phyloP scores from a whole-genome alignment of 2,113 vertebrate species.

The Charadrius vociferus region DNA sequence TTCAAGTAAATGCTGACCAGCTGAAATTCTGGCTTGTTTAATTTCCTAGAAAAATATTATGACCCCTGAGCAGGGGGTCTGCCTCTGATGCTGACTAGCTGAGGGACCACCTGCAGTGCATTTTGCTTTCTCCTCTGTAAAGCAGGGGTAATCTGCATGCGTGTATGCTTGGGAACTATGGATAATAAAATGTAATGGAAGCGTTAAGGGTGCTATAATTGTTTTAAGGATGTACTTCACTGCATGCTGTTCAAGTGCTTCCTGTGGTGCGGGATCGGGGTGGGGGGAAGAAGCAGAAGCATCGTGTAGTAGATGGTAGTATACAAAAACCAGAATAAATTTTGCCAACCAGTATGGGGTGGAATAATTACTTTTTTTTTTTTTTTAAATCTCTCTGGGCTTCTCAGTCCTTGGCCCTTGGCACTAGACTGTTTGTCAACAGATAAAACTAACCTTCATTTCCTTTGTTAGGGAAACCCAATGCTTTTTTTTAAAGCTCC shows the following conservation, averaged over 20 bases:
- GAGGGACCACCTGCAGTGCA: background rate
- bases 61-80: background rate
- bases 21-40: slow-evolving; percentile 47
- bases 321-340: background rate
- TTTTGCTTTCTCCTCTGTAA: background rate
- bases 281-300: too few species aligned
- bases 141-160: background rate
- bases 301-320: background rate
- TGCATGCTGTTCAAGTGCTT: slow-evolving; percentile 23
- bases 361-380: background rate
- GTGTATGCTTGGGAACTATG: background rate
- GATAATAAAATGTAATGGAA: slow-evolving; percentile 40
- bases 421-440: background rate
- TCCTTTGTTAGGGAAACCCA: background rate
- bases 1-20: slow-evolving; percentile 44
- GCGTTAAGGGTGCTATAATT: slow-evolving; percentile 30
- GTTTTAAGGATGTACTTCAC: slow-evolving; percentile 14
- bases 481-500: background rate
- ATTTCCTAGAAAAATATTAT: slow-evolving; percentile 53
- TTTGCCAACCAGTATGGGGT: background rate
- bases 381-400: background rate
- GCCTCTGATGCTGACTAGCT: slow-evolving; percentile 9
- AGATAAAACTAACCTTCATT: background rate
- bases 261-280: background rate
- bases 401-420: background rate